These are phyloP conservation scores for Rotaria sp. DNA, from an alignment of 2,888 invertebrate species.

Conservation along the genomic window DNA sequence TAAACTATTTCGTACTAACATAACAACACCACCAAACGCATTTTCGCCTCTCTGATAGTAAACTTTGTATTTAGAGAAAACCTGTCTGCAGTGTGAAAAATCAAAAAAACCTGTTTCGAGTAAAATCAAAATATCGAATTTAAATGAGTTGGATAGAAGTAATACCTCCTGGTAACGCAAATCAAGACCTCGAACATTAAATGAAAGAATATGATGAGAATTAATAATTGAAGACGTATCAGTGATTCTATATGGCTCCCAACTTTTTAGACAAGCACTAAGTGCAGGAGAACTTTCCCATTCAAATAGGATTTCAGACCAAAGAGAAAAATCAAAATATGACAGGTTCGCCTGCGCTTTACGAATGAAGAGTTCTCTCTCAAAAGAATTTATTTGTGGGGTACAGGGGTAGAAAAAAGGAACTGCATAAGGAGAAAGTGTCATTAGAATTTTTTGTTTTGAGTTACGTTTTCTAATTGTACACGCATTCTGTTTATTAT, in stretches of 20 bases:
- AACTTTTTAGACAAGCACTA: background rate
- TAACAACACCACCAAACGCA: background rate
- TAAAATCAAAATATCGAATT: background rate
- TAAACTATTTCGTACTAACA: background rate
- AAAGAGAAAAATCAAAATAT: background rate
- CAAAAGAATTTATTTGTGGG: no score
- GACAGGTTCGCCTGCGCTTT: background rate
- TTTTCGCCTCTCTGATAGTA: background rate
- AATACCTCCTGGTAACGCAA: background rate
- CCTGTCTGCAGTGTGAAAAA: background rate
- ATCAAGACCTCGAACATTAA: background rate
- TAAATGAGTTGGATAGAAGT: background rate
- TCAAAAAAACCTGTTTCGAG: background rate
- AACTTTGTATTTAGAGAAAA: background rate
- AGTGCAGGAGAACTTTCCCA: background rate
- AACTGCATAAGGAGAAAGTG: no score
- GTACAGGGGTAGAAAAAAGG: no score
- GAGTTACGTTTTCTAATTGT: no score
- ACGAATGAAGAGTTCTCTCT: no score
- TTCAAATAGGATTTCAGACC: background rate
- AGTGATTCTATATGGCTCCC: background rate
- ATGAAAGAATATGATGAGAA: background rate
- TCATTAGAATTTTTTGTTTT: no score
- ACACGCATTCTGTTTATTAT: no score
- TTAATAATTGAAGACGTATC: background rate